Conservation (phyloP, 2,888 invertebrate genomes). For the Malachius bipustulatus region DNA sequence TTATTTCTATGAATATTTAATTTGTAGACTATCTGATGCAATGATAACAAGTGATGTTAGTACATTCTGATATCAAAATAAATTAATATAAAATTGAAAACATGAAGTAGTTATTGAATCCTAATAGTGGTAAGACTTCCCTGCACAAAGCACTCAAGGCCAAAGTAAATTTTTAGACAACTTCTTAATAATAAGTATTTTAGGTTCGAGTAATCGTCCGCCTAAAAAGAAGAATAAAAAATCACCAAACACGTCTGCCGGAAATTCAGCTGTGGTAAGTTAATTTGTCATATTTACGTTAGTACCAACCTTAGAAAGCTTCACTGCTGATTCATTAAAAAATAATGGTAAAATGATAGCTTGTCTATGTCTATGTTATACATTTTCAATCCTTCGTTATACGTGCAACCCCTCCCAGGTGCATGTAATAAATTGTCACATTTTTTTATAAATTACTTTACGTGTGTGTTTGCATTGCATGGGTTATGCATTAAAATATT, state of each 20-base stretch:
- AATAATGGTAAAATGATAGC: no score
- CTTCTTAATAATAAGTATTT: slow-evolving; percentile 20
- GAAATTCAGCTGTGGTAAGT: slow-evolving; percentile 27
- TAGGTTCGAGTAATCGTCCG: slow-evolving; percentile 36
- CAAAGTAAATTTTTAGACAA: slow-evolving; percentile 7
- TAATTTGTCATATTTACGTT: no score
- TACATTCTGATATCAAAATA: slow-evolving; percentile 32
- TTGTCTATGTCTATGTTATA: no score
- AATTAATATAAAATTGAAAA: slow-evolving; percentile 33
- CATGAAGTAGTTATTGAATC: slow-evolving; percentile 22
- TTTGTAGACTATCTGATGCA: slow-evolving; percentile 26
- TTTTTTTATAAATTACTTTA: no score
- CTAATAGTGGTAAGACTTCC: slow-evolving; percentile 25
- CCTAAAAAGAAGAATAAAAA: slow-evolving; percentile 46
- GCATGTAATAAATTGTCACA: no score
- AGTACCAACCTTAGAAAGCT: no score
- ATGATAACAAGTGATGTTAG: no score
- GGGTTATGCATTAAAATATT: no score
- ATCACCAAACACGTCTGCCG: slow-evolving; percentile 33
- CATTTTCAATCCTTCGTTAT: no score
- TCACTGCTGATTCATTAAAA: no score
- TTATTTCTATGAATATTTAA: slow-evolving; percentile 19
- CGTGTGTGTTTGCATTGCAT: no score
- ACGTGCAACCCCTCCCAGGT: no score
- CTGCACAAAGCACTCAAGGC: slow-evolving; percentile 21